Base-by-base conservation (phyloP, 2,888 invertebrate genomes). In the Stenodera caucasica region DNA sequence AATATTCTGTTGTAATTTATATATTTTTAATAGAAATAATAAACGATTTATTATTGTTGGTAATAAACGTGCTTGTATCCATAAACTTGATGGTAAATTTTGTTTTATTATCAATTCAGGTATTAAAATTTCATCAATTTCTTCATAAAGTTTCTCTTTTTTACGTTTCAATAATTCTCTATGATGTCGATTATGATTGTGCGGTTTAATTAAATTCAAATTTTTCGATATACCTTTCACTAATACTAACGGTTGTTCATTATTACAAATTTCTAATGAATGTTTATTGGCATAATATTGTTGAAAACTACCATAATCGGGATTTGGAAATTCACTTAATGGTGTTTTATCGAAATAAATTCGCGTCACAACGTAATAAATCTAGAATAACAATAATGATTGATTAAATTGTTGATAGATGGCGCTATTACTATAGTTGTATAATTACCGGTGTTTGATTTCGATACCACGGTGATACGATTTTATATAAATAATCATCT, bases 391-490 rank as follows among this genome's bases (percentile, higher is more conserved):
- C 4, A 50, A 50, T 5, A 12, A 49, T 4, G 0, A 15, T 2
- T 12, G 4, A 49, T 21, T 2, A 5, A n/a, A 49, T 40, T 18
- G 15, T 49, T 21, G 15, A 32, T 32, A 21, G 40, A 54, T 32
- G 49, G 30, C 30, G 49, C 29, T 51, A 61, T 56, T 14, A 56
- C 21, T 23, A 63, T 50, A 21, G 26, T 33, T n/a, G n/a, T n/a
- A n/a, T n/a, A n/a, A n/a, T n/a, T n/a, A 85, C 78, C 50, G 78
- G 77, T 51, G 82, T 80, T 1, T 84, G 77, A 11, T 80, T 80
- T 68, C 89, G 82, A 77, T 98, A 98, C 87, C 92, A 94, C 0
- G 97, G 96, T 61, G 89, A 87, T 0, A 98, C 90, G 0, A 98
- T 88, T 49, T 86, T 85, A 68, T 90, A 83, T 29, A 87, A 81